Base-by-base conservation (phyloP, 2,113 vertebrate genomes). In the Pomatostomus ruficeps region DNA sequence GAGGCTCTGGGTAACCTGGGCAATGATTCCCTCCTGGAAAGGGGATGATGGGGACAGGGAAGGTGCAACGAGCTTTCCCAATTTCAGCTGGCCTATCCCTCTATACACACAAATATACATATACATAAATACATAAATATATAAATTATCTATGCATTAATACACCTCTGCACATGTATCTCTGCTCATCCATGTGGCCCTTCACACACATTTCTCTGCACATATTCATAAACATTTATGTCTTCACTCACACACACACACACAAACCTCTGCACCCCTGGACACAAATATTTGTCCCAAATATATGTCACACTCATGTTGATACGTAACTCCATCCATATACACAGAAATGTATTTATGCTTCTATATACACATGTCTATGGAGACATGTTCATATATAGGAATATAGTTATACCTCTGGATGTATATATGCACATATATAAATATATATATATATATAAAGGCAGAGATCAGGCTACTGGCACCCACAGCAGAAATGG, bases 361-460 rank as follows among this genome's bases (percentile, higher is more conserved):
- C 46, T 55, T 51, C 71, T 71, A 2, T 45, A 28, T 46, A 24
- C 45, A 15, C 59, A 9, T 0, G 1, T 54, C 71, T 58, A 1
- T 31, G 28, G 36, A 28, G 36, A 43, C 9, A 1, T 12, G 33
- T 21, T 87, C 5, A 4, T 48, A 33, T 21, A 40, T 19, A 40
- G 4, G 9, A 24, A 57, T 24, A 7, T 14, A 45, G 57, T 51
- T 12, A 14, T 31, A 23, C 5, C 12, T 73, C 38, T 75, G 7
- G 22, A 19, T 11, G 12, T 43, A 14, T 23, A 25, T 11, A 54
- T 4, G 14, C 13, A 66, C 13, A 26, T 28, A 57, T 7, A 63
- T 1, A 36, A 26, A 4, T 2, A 33, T 6, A 57, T 3, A 45
- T 9, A 14, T 5, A 22, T 25, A 38, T 12, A 16, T 4, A 13